A percentile compares a stretch with the other conserved stretches of the same genome.
Evolutionary conservation across 2,888 invertebrate genomes (phyloP).

Genomic region (Chironomus riparius): DNA sequence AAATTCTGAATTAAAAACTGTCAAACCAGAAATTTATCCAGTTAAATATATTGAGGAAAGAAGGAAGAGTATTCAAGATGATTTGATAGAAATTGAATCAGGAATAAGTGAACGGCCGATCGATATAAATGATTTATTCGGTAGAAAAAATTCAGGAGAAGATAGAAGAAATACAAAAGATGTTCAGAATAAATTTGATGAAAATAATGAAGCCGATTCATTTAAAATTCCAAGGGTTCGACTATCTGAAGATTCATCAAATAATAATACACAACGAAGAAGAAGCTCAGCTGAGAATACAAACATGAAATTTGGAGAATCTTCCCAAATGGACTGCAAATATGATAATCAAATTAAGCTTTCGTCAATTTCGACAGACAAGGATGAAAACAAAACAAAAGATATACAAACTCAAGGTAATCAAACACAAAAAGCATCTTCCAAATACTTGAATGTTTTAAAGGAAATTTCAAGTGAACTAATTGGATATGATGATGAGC

Average conservation of each 20-base stretch:
- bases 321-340: too few relatives aligned
- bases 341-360: too few relatives aligned
- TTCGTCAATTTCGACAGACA: too few relatives aligned
- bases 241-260: too few relatives aligned
- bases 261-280: too few relatives aligned
- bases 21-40: too few relatives aligned
- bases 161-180: neutral
- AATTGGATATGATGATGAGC: slow-evolving; percentile 17
- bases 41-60: neutral
- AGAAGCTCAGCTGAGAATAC: too few relatives aligned
- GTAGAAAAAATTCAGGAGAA: neutral
- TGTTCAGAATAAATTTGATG: neutral
- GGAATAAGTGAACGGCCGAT: slow-evolving; percentile 20
- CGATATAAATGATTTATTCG: slow-evolving; percentile 1
- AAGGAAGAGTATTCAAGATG: neutral
- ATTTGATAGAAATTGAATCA: slow-evolving; percentile 18
- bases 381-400: neutral
- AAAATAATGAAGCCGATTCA: too few relatives aligned
- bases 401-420: neutral
- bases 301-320: too few relatives aligned
- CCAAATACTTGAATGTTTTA: slow-evolving; percentile 7
- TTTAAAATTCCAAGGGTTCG: too few relatives aligned
- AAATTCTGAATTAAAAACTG: too few relatives aligned
- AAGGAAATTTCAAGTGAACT: slow-evolving; percentile 22
- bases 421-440: neutral